These are phyloP conservation scores for Drosophila phalerata DNA, from an alignment of 2,888 invertebrate genomes.

Conservation along the genomic window DNA sequence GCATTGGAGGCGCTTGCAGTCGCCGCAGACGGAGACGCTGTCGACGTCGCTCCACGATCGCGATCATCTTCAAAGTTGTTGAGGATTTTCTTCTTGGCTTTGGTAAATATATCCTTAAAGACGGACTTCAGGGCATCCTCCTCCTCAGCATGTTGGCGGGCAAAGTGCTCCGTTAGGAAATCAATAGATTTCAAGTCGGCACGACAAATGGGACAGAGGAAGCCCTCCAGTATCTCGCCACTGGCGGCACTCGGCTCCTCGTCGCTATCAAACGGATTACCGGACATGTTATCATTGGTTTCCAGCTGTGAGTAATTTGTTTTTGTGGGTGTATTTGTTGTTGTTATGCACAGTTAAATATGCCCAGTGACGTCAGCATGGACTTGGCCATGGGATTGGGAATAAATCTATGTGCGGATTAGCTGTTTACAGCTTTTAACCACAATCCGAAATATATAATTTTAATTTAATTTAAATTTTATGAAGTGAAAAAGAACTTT, in stretches of 20 bases:
- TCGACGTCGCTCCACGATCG: constrained; percentile 41
- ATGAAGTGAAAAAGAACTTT: too few species aligned
- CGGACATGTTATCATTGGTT: constrained; percentile 53
- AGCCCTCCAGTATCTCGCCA: constrained; percentile 93
- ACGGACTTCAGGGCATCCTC: constrained; percentile 91
- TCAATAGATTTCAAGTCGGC: constrained; percentile 94
- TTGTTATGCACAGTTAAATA: constrained; percentile 12
- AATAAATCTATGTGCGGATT: neutral
- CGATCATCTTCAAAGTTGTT: constrained; percentile 90
- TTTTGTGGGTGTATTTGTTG: constrained; percentile 55
- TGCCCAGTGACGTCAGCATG: neutral
- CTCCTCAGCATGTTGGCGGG: constrained; percentile 94
- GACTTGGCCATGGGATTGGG: neutral
- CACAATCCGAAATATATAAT: constrained; percentile 1
- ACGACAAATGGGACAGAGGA: constrained; percentile 97
- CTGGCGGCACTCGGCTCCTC: constrained; percentile 84
- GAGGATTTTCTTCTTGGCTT: constrained; percentile 94
- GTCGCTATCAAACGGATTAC: constrained; percentile 82
- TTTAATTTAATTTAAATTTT: constrained; percentile 34
- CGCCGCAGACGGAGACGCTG: constrained; percentile 3
- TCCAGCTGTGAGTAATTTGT: constrained; percentile 37
- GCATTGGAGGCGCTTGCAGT: constrained; percentile 11
- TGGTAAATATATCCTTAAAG: constrained; percentile 93
- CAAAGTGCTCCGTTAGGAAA: constrained; percentile 94
- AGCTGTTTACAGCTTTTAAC: neutral